These are phyloP conservation scores for Neoitamus cyanurus DNA, from an alignment of 2,888 invertebrate genomes.

Conservation along the genomic window DNA sequence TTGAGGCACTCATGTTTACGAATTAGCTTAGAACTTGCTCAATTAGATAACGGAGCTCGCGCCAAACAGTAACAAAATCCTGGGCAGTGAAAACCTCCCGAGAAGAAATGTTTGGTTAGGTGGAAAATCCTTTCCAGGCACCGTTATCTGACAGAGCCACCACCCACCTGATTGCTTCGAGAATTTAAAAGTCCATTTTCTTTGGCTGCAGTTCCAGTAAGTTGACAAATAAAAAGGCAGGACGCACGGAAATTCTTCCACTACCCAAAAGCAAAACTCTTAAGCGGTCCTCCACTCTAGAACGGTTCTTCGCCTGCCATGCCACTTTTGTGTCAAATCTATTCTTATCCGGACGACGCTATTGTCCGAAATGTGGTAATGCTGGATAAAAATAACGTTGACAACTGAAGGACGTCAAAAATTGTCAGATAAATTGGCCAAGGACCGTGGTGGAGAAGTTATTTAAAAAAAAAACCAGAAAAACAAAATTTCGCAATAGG, in stretches of 20 bases:
- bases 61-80: conserved; percentile 12
- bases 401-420: conserved; percentile 7
- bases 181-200: conserved; percentile 23
- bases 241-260: background rate
- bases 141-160: conserved; percentile 9
- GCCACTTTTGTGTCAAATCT: conserved; percentile 39
- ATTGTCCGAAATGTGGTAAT: background rate
- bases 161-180: conserved; percentile 10
- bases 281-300: conserved; percentile 3
- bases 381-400: conserved; percentile 33
- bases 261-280: background rate
- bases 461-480: background rate
- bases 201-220: background rate
- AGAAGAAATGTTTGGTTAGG: conserved; percentile 35
- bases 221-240: background rate
- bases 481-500: background rate
- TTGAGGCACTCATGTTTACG: conserved; percentile 3
- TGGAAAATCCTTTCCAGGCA: background rate
- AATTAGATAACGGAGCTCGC: conserved; percentile 32
- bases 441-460: background rate
- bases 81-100: background rate
- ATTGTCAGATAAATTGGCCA: background rate
- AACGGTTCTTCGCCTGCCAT: conserved; percentile 37
- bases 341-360: conserved; percentile 38
- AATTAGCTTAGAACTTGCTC: background rate